These are phyloP conservation scores for Coelopa frigida DNA, from an alignment of 1,140 invertebrate species.

Conservation along the genomic window DNA sequence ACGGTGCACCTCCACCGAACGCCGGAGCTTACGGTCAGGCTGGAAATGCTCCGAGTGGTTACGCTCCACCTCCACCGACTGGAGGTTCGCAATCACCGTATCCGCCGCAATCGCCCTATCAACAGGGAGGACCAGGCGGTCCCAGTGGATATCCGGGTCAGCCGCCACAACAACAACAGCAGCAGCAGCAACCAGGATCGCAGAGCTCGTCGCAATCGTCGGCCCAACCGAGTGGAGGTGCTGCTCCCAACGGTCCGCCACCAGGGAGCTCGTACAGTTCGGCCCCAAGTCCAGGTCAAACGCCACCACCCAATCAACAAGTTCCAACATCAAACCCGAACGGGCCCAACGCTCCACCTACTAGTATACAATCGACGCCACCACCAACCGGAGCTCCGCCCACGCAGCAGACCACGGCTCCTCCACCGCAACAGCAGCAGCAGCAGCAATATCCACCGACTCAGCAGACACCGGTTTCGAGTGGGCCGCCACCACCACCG, in stretches of 20 bases:
- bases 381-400: conserved; percentile 19
- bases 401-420: conserved; percentile 19
- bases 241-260: conserved; percentile 17
- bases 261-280: conserved; percentile 32
- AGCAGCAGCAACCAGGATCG: conserved; percentile 15
- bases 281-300: conserved; percentile 35
- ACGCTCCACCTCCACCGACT: conserved; percentile 24
- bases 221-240: conserved; percentile 11
- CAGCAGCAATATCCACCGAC: conserved; percentile 31
- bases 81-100: conserved; percentile 32
- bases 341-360: conserved; percentile 29
- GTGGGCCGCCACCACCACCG: conserved; percentile 24
- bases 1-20: conserved; percentile 26
- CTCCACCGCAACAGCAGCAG: conserved; percentile 15
- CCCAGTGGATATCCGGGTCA: conserved; percentile 19
- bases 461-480: conserved; percentile 29
- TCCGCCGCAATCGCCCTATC: conserved; percentile 21
- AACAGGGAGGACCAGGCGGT: conserved; percentile 23
- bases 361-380: conserved; percentile 30
- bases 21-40: conserved; percentile 22
- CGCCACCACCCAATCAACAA: conserved; percentile 32
- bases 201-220: conserved; percentile 13
- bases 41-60: conserved; percentile 15
- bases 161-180: conserved; percentile 20
- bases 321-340: conserved; percentile 24